Conservation (phyloP, 2,888 invertebrate species). For the Tipula helvola region DNA sequence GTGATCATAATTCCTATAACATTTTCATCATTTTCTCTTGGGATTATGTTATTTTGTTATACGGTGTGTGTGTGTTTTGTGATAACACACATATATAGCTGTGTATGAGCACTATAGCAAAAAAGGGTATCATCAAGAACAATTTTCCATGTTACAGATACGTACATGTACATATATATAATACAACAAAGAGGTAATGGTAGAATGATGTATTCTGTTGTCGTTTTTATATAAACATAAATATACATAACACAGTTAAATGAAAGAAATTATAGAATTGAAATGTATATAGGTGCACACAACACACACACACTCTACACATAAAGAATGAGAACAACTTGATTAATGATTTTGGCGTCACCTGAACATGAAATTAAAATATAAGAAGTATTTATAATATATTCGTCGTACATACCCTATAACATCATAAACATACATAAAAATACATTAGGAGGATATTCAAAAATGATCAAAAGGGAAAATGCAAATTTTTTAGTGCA, state of each 20-base stretch:
- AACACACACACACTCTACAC: neutral
- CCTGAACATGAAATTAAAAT: constrained; percentile 12
- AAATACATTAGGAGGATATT: neutral
- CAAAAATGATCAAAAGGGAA: neutral
- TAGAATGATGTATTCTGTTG: neutral
- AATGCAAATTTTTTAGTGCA: neutral
- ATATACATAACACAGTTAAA: neutral
- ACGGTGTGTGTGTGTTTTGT: neutral
- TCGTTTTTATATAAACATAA: neutral
- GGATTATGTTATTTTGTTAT: neutral
- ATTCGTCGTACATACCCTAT: neutral
- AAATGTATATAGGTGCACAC: neutral
- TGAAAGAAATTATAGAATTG: neutral
- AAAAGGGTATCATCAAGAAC: neutral
- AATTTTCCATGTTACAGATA: neutral
- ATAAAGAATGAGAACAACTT: constrained; percentile 9
- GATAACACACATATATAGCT: neutral
- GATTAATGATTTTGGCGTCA: constrained; percentile 14
- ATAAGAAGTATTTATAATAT: neutral
- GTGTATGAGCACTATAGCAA: neutral
- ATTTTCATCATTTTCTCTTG: constrained; percentile 7
- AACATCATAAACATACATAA: neutral
- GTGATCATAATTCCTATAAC: neutral
- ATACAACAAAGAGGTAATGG: neutral
- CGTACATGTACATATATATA: neutral